Evolutionary conservation across 2,797 vertebrate genomes (phyloP).

Genomic region (Pempheris klunzingeri): DNA sequence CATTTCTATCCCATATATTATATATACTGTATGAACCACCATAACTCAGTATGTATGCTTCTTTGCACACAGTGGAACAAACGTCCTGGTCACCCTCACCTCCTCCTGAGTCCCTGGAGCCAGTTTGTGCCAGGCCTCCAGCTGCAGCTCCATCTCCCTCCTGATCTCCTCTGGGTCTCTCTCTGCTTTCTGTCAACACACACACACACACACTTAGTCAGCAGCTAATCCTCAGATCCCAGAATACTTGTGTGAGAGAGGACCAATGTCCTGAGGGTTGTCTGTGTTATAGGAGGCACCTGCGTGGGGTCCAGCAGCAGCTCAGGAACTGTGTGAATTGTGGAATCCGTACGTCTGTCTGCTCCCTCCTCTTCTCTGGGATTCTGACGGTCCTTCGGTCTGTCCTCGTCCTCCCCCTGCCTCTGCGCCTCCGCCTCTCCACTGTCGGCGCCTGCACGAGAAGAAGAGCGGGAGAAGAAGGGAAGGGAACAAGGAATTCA

Average conservation of each 20-base stretch:
- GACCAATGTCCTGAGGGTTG: accelerated
- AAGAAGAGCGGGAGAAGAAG: neutral
- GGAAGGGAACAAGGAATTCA: too few species aligned
- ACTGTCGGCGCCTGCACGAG: slow-evolving; percentile 83
- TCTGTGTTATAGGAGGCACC: slow-evolving; percentile 50
- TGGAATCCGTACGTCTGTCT: slow-evolving; percentile 89
- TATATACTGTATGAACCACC: neutral
- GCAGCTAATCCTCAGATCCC: neutral
- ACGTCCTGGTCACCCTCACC: slow-evolving; percentile 77
- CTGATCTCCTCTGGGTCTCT: slow-evolving; percentile 90
- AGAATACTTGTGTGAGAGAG: neutral
- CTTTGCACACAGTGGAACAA: neutral
- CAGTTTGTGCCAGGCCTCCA: slow-evolving; percentile 91
- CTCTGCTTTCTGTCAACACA: slow-evolving; percentile 77
- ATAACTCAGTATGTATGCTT: neutral
- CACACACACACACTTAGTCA: slow-evolving; percentile 13
- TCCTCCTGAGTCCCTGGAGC: slow-evolving; percentile 88
- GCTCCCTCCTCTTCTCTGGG: slow-evolving; percentile 75
- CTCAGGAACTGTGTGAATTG: slow-evolving; percentile 91
- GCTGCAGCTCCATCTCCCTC: slow-evolving; percentile 92
- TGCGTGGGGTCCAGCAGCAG: slow-evolving; percentile 83
- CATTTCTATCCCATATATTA: too few species aligned
- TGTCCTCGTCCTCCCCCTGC: slow-evolving; percentile 74
- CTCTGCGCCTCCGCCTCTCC: slow-evolving; percentile 85
- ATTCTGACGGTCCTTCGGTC: slow-evolving; percentile 50